phyloP scores from a whole-genome alignment of 1,140 invertebrate genomes.

The Mizuhopecten yessoensis region DNA sequence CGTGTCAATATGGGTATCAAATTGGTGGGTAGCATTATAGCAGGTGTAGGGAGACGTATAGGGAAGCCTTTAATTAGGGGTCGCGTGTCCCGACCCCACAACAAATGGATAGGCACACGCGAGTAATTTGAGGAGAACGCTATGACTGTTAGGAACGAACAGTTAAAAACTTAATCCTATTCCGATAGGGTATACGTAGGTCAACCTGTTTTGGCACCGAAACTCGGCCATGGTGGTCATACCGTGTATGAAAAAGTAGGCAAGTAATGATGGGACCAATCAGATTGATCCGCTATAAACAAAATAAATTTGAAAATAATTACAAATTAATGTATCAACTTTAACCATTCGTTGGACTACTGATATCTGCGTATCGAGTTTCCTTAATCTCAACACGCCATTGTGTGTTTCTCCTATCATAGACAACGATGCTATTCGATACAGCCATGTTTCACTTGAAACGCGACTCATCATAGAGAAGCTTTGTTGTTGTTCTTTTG shows the following conservation, averaged over 20 bases:
- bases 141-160: not conserved
- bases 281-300: not conserved
- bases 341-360: not conserved
- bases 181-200: no score
- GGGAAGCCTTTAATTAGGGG: slow-evolving; percentile 11
- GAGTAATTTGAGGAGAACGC: not conserved
- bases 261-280: not conserved
- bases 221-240: not conserved
- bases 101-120: slow-evolving; percentile 17
- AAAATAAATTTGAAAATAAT: slow-evolving; percentile 16
- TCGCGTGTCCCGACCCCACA: not conserved
- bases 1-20: slow-evolving; percentile 7
- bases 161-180: not conserved
- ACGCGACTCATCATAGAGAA: not conserved
- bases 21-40: not conserved
- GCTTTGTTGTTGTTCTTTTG: not conserved
- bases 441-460: not conserved
- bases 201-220: not conserved
- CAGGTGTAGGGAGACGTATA: slow-evolving; percentile 1
- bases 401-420: not conserved
- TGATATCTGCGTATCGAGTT: not conserved
- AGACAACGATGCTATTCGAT: not conserved
- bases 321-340: not conserved
- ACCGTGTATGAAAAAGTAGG: not conserved
- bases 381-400: not conserved